phyloP scores from a whole-genome alignment of 2,797 vertebrate genomes.

The Neostethus bicornis region DNA sequence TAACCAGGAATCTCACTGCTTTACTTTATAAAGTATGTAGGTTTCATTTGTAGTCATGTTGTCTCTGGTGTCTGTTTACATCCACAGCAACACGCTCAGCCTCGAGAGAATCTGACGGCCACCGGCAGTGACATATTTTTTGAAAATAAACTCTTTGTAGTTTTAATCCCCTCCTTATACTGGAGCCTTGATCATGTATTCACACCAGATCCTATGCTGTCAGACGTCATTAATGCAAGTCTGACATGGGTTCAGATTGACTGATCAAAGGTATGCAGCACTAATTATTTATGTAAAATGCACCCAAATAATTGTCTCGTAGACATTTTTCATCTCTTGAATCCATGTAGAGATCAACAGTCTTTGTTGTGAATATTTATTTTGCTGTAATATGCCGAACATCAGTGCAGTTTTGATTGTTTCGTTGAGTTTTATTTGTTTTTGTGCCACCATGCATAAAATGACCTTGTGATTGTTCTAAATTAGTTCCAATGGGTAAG shows the following conservation, averaged over 20 bases:
- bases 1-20: constrained; percentile 21
- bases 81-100: constrained; percentile 46
- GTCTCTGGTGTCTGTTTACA: constrained; percentile 51
- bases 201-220: constrained; percentile 43
- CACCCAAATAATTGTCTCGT: constrained; percentile 29
- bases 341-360: not conserved
- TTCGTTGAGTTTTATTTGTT: constrained; percentile 37
- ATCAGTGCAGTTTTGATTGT: not conserved
- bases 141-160: constrained; percentile 55
- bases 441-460: constrained; percentile 30
- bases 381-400: not conserved
- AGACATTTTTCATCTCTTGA: constrained; percentile 9
- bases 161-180: constrained; percentile 55
- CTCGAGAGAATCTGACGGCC: constrained; percentile 28
- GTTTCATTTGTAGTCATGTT: not conserved
- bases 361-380: not conserved
- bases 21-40: constrained; percentile 15
- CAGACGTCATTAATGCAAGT: constrained; percentile 26
- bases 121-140: constrained; percentile 35
- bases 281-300: constrained; percentile 36
- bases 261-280: constrained; percentile 24
- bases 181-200: constrained; percentile 51
- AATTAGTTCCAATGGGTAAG: constrained; percentile 47
- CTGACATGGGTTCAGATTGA: constrained; percentile 32
- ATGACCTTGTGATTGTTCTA: constrained; percentile 47